Evolutionary conservation across 2,888 invertebrate genomes (phyloP), one percentile per base, ranked within the genome.

Genomic region (Teleogryllus oceanicus): DNA sequence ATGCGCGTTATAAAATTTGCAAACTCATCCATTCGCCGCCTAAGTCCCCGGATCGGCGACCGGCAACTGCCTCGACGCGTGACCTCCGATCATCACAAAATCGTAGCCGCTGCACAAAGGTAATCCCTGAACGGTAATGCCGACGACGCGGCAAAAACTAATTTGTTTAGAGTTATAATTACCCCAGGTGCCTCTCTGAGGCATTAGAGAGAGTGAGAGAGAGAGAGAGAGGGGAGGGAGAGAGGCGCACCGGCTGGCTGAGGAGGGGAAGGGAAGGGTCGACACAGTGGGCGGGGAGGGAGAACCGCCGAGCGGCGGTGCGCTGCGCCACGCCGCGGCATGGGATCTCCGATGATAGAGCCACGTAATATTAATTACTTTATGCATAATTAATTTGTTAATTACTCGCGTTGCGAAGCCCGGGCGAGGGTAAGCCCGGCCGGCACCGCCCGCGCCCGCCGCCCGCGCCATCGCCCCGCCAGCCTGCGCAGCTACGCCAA

Each of bases 301-400:
- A 24, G 24, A 24, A 24, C 24, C 24, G 16, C 62, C n/a, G 37
- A 37, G 62, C 62, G 12, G 62, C 62, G 16, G 62, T 13, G 62
- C 62, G 37, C 37, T 37, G 37, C 62, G 62, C 16, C 62, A 62
- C n/a, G 62, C 62, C 13, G 62, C 62, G 13, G 62, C 13, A n/a
- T 11, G 62, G 62, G 62, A 62, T 62, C 62, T 62, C 62, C 62
- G 62, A 62, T 62, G 62, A 62, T 62, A 62, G 16, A n/a, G 62
- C 62, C 62, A n/a, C 62, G 62, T 62, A 62, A 62, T 62, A 62
- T 62, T 62, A 62, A 62, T 62, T 62, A 62, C 62, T 62, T 62
- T 62, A 62, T 62, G 62, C 62, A 62, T 62, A 62, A 62, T 62
- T 62, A 62, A 62, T 62, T 62, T 62, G 62, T 62, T 62, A 62